Evolutionary conservation across 1,140 invertebrate species (phyloP), one percentile per base, ranked within the genome.

Genomic region (Patella vulgata): DNA sequence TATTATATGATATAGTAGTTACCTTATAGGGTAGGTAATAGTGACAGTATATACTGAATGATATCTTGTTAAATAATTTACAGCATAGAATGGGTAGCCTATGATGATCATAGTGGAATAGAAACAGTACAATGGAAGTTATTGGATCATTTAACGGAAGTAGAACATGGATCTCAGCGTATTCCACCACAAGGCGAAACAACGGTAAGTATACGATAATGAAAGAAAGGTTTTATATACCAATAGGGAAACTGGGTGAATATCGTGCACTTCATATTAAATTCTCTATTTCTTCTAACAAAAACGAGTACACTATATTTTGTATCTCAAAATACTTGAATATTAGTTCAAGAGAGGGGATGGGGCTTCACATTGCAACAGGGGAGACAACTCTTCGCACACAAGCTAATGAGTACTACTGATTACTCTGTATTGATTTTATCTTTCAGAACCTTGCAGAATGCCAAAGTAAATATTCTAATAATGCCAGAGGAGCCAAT

Each of bases 21-120:
- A n/a, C n/a, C n/a, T n/a, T n/a, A n/a, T n/a, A n/a, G n/a, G n/a
- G n/a, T n/a, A n/a, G n/a, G n/a, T n/a, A n/a, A n/a, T n/a, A n/a
- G n/a, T n/a, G n/a, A n/a, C n/a, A n/a, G n/a, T n/a, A n/a, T n/a
- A n/a, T n/a, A n/a, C n/a, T n/a, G n/a, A n/a, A n/a, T n/a, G n/a
- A n/a, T n/a, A n/a, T n/a, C n/a, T n/a, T n/a, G n/a, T n/a, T n/a
- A n/a, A 47, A 36, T 42, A n/a, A 28, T 17, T 55, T 61, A 28
- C 43, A 73, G 71, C 8, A 67, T 73, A 39, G 71, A 73, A 33
- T 73, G 71, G 71, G 42, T 57, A 42, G 68, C 68, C 0, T 73
- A 64, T 54, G 71, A 73, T 44, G 52, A 58, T 46, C 64, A 73
- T 51, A 73, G 71, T 53, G 71, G 71, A 2, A 42, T 73, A 42